These are phyloP conservation scores for Limnephilus auricula DNA, from an alignment of 2,888 invertebrate genomes.

Conservation along the genomic window DNA sequence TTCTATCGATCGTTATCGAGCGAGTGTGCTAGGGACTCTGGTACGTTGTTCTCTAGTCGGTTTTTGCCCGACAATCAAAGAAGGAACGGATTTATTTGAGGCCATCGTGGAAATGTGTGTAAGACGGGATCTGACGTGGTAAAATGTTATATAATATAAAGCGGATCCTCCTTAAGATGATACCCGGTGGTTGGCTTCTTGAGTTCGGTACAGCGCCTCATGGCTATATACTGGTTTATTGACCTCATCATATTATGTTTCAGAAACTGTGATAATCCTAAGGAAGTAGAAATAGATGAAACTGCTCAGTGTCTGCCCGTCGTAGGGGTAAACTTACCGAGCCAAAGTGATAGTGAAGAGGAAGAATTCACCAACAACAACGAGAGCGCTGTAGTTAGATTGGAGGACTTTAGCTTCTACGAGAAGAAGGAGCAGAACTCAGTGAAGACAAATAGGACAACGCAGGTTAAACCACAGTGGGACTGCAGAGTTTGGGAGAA, in stretches of 20 bases:
- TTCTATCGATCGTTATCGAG: too few relatives aligned
- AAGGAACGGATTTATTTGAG: too few relatives aligned
- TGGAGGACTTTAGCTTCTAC: neutral
- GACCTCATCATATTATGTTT: neutral
- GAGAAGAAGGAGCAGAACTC: neutral
- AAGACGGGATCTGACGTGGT: too few relatives aligned
- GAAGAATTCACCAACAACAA: neutral
- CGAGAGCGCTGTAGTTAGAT: neutral
- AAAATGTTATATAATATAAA: too few relatives aligned
- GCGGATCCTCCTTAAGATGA: too few relatives aligned
- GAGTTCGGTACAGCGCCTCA: too few relatives aligned
- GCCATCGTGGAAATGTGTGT: too few relatives aligned
- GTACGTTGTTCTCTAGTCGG: too few relatives aligned
- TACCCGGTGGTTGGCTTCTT: too few relatives aligned
- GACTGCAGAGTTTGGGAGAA: conserved; percentile 59
- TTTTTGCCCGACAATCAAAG: too few relatives aligned
- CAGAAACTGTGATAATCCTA: conserved; percentile 42
- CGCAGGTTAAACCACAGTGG: conserved; percentile 34
- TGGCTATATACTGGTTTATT: neutral
- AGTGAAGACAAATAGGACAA: neutral
- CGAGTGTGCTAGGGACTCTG: too few relatives aligned
- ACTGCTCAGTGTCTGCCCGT: neutral
- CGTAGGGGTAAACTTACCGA: neutral
- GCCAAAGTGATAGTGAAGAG: neutral
- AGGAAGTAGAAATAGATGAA: neutral